A percentile compares a stretch with the other conserved stretches of the same genome.
These are phyloP conservation scores for Chondrilla cf. caribensis DNA, from an alignment of 37 sponge, comb jelly and placozoan genomes.

Conservation along the genomic window DNA sequence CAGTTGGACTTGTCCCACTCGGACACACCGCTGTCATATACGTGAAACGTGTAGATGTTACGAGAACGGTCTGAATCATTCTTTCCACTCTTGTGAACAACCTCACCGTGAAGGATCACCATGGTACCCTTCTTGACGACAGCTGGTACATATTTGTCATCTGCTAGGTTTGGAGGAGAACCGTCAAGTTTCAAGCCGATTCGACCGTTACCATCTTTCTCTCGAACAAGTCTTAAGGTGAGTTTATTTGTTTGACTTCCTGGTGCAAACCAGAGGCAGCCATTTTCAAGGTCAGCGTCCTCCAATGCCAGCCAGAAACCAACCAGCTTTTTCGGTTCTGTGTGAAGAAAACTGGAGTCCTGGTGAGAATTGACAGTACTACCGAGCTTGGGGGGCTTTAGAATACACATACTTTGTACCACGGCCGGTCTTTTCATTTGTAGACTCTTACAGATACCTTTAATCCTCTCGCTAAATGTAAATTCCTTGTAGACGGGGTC, in stretches of 20 bases:
- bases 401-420: conserved; percentile 95
- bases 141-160: conserved; percentile 57
- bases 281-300: conserved; percentile 89
- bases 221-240: conserved; percentile 32
- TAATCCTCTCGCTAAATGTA: conserved; percentile 55
- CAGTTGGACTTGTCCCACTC: conserved; percentile 90
- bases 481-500: conserved; percentile 78
- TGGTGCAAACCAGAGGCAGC: conserved; percentile 96
- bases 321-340: conserved; percentile 69
- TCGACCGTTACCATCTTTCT: conserved; percentile 26
- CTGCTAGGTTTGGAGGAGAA: conserved; percentile 25
- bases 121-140: conserved; percentile 78
- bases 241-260: conserved; percentile 72
- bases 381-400: conserved; percentile 83
- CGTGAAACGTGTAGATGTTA: conserved; percentile 94
- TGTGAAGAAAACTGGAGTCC: conserved; percentile 90
- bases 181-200: conserved; percentile 38
- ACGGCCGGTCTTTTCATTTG: conserved; percentile 74
- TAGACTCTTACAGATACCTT: conserved; percentile 56
- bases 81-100: conserved; percentile 84
- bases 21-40: conserved; percentile 82
- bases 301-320: conserved; percentile 98
- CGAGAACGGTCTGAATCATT: conserved; percentile 77
- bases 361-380: conserved; percentile 81
- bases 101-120: conserved; percentile 91